Evolutionary conservation across 2,888 invertebrate genomes (phyloP), one percentile per base, ranked within the genome.

Genomic region (Congeria kusceri): DNA sequence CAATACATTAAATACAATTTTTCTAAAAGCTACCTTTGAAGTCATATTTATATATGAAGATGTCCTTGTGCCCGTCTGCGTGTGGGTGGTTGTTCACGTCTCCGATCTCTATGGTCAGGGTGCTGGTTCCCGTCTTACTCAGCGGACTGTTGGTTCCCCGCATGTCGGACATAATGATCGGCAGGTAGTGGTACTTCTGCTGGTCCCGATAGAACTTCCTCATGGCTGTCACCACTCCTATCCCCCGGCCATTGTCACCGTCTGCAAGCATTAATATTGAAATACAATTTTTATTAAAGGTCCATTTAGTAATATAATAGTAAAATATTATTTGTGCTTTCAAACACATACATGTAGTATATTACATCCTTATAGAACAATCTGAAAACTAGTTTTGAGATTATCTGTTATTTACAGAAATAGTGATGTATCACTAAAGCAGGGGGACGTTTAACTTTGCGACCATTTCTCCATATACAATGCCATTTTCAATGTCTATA

Each of bases 21-120:
- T n/a, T n/a, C n/a, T n/a, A 27, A 49, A 20, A 96, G 96, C 53
- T 95, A 78, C 97, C 95, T 96, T 95, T 96, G 46, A 80, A 83
- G 58, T 83, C 75, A 92, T 99, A 99, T 94, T 98, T 99, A 94
- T 99, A 99, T 1, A 99, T 98, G 92, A 98, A 97, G 90, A 99
- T 98, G 86, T 98, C 95, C 95, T 99, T 99, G 4, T 97, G 96
- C 0, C 99, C 99, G 0, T 99, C 98, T 92, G 97, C 97, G 98
- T 99, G 99, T 94, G 98, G 97, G 94, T 99, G 99, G 93, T 99
- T 99, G 93, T 99, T 99, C 27, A 97, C 97, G 94, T 99, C 99
- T 27, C 99, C 99, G 89, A 99, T 99, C 64, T 98, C 97, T 29
- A 99, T 97, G 0, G 98, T 98, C 47, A 99, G 94, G 0, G 98